phyloP scores from a whole-genome alignment of 2,888 invertebrate genomes.

The Noctuana brunneofusca region DNA sequence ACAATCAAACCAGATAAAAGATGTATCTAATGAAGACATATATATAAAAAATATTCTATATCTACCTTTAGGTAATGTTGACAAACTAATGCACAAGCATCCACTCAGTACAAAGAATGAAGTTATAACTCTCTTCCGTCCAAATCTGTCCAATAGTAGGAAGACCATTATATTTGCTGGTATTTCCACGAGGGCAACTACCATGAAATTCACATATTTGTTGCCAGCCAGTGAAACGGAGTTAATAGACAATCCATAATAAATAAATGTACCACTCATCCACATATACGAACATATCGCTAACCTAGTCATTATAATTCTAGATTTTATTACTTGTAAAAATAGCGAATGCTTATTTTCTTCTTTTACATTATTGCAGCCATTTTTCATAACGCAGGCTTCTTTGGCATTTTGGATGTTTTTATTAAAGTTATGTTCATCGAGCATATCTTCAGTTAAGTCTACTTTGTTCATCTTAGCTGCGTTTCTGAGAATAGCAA shows the following conservation, averaged over 20 bases:
- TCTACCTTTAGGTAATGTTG: slow-evolving; percentile 19
- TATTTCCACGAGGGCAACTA: slow-evolving; percentile 81
- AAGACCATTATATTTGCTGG: slow-evolving; percentile 54
- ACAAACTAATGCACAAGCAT: slow-evolving; percentile 19
- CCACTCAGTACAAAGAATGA: slow-evolving; percentile 17
- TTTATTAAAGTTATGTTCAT: slow-evolving; percentile 41
- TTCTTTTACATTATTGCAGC: neutral
- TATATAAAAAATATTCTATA: neutral
- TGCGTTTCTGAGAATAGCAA: slow-evolving; percentile 78
- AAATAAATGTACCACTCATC: slow-evolving; percentile 87
- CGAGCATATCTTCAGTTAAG: slow-evolving; percentile 51
- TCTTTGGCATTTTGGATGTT: slow-evolving; percentile 8
- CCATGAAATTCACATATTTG: slow-evolving; percentile 86
- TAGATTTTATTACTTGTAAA: slow-evolving; percentile 63
- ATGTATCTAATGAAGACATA: no score
- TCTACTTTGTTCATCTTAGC: slow-evolving; percentile 78
- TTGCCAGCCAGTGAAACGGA: slow-evolving; percentile 86
- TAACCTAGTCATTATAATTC: slow-evolving; percentile 70
- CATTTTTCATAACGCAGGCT: slow-evolving; percentile 8
- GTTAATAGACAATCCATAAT: slow-evolving; percentile 87
- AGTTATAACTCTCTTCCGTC: slow-evolving; percentile 42
- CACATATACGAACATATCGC: slow-evolving; percentile 85
- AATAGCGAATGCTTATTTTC: slow-evolving; percentile 17
- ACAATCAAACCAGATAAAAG: no score
- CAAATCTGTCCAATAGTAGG: slow-evolving; percentile 50